Evolutionary conservation across 2,888 invertebrate species (phyloP).

Genomic region (Onchidella celtica): DNA sequence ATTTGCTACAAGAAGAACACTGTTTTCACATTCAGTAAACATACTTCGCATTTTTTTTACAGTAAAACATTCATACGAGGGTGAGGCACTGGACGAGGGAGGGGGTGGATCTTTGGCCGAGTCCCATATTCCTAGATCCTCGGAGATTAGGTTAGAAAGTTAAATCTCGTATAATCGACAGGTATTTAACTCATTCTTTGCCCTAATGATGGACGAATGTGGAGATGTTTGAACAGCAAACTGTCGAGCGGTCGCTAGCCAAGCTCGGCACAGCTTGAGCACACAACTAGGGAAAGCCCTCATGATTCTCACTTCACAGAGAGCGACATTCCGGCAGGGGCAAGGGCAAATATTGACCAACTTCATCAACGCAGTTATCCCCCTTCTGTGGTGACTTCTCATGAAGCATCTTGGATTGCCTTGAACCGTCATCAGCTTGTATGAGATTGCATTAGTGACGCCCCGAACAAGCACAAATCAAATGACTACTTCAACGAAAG

Average conservation of each 20-base stretch:
- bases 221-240: conserved; percentile 31
- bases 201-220: conserved; percentile 33
- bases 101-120: too few relatives aligned
- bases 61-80: too few relatives aligned
- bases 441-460: conserved; percentile 23
- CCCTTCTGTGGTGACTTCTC: conserved; percentile 6
- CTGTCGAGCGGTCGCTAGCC: not conserved
- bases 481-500: conserved; percentile 1
- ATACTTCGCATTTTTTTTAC: too few relatives aligned
- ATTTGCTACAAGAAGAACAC: too few relatives aligned
- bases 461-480: not conserved
- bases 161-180: conserved; percentile 38
- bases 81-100: too few relatives aligned
- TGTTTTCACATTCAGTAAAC: too few relatives aligned
- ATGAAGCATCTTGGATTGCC: conserved; percentile 7
- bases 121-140: too few relatives aligned
- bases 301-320: conserved; percentile 47
- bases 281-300: conserved; percentile 19
- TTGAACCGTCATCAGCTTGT: not conserved
- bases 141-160: not conserved
- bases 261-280: not conserved
- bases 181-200: conserved; percentile 42
- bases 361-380: conserved; percentile 25
- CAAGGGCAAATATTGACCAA: conserved; percentile 43
- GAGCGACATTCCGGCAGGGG: conserved; percentile 15